Evolutionary conservation across 2,797 vertebrate species (phyloP), one percentile per base, ranked within the genome.

Genomic region (Pangasius macronema): DNA sequence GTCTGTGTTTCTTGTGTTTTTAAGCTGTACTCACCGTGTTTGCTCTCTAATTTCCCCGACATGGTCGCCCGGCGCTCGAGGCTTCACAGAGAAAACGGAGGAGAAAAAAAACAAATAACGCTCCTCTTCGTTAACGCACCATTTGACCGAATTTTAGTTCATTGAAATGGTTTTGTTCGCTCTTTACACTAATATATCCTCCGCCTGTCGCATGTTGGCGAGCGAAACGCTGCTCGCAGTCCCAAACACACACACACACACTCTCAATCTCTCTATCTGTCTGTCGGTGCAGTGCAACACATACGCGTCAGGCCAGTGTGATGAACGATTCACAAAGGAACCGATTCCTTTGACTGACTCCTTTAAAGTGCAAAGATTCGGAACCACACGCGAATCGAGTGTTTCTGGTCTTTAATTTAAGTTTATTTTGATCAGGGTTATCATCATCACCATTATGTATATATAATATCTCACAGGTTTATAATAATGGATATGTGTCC

Each of bases 1-100:
- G 51, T 42, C 1, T 63, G 24, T 18, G 80, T 30, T 65, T 49
- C 59, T 30, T 83, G 82, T 33, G 82, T 49, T 82, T 65, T 82
- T 20, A 6, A 14, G 81, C 33, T 55, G 27, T 27, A 84, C 82
- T 84, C 49, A 84, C 82, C 82, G 65, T 84, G 82, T 55, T 84
- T 84, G 82, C 82, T 84, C 20, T 84, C 82, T 84, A 84, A 72
- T 84, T 84, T 84, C 30, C 82, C 82, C 49, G 82, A 84, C 82
- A 84, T 84, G 65, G 65, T 84, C 30, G 46, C 27, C 59, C 39
- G 80, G 59, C 2, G 36, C 30, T 84, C 1, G 49, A 36, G 63
- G 63, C 65, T 84, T 55, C 7, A 20, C 65, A 0, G 49, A 84
- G 82, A 84, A 84, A 84, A 55, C 11, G 14, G 57, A 30, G 55